Evolutionary conservation across 1,140 invertebrate genomes (phyloP), one percentile per base, ranked within the genome.

Genomic region (Drosophila murphyi): DNA sequence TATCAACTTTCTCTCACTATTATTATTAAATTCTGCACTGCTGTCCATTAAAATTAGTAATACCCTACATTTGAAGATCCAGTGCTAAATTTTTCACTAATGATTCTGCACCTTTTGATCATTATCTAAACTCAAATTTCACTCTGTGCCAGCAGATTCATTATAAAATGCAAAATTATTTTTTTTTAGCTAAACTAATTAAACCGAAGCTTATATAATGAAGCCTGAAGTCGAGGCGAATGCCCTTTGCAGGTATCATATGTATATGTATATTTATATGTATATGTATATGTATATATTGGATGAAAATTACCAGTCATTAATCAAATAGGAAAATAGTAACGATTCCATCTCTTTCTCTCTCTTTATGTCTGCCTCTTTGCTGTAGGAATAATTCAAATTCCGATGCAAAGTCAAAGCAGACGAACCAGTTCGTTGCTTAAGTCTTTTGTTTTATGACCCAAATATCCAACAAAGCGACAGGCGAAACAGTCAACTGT

Each of bases 191-290:
- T 56, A 70, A 82, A 82, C 67, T 88, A 87, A 87, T 87, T 87
- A 82, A 82, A 79, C 60, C 72, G 57, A 76, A 68, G 67, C 79
- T 87, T 87, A 87, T 74, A 82, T 82, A 88, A 87, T 87, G 79
- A 79, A 82, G 60, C 79, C 63, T 88, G 72, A 82, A 67, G 45
- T 37, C 12, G 56, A 51, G 68, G 60, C 64, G 64, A 74, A 74
- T 71, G 72, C 71, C 71, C 71, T 73, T 73, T 68, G 34, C 55
- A 52, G 39, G 39, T 43, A 52, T 1, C 20, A 1, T 20, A 20
- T 56, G 28, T 67, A 37, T 60, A 43, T 59, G 55, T 41, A 34
- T 5, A 34, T 34, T 3, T 5, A 34, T 34, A 34, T 34, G 5
- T 34, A 41, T 39, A 39, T 39, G 7, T 7, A 61, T 28, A 12